Base-by-base conservation (phyloP, 2,113 vertebrate genomes). In the Chloebia gouldiae region DNA sequence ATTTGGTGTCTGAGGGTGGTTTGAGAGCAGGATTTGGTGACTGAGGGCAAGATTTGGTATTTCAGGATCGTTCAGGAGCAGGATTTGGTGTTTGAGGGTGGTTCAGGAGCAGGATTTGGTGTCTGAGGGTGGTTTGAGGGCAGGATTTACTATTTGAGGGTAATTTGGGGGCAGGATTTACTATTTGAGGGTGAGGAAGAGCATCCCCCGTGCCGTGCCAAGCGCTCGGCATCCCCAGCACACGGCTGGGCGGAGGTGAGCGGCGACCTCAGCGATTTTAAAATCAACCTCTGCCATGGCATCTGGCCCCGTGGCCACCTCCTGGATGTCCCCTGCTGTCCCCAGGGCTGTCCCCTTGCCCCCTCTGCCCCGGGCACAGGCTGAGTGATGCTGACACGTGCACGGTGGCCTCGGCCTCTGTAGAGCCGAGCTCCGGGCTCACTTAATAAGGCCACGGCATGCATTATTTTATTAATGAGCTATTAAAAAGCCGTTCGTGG, bases 381-480 rank as follows among this genome's bases (percentile, higher is more conserved):
- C 63, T 19, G 65, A 63, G 59, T 11, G 13, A 15, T 60, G 69
- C 86, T 4, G 6, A 11, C 88, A 70, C 31, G 47, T 0, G 25
- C 2, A 0, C 2, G 4, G 77, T 7, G 83, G 68, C 90, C 93
- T 86, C 9, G 6, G 69, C 70, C 40, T 65, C 89, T 27, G 44
- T 31, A 13, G 54, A 86, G 79, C 63, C 13, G 28, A 2, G 7
- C 86, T 94, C 91, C 0, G 1, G 40, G 88, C 88, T 90, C 33
- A 1, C 57, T 96, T 96, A 94, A 90, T 88, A 92, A 93, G 77
- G 85, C 66, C 93, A 47, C 77, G 1, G 7, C 10, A 2, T 69
- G 91, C 66, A 51, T 95, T 96, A 88, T 80, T 93, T 93, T 86
- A 94, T 96, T 96, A 96, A 96, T 86, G 94, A 93, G 89, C 75